phyloP scores from a whole-genome alignment of 2,888 invertebrate species.

The Noctua comes region DNA sequence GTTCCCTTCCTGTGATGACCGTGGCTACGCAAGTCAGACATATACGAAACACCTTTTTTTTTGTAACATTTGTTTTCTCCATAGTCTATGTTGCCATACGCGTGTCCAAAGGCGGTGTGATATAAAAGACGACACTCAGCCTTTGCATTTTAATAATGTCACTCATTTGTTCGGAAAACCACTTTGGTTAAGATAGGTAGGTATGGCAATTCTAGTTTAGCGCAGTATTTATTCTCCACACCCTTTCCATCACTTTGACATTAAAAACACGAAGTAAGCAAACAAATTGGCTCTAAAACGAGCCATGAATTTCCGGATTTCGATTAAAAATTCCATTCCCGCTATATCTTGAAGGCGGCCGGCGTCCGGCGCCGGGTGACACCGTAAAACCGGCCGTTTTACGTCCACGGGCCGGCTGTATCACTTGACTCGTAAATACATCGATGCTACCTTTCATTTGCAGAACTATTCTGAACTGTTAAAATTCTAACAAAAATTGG shows the following conservation, averaged over 20 bases:
- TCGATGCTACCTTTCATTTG: slow-evolving; percentile 66
- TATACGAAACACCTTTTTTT: neutral
- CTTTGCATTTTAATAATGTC: neutral
- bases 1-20: neutral
- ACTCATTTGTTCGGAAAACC: neutral
- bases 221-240: neutral
- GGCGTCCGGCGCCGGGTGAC: slow-evolving; percentile 38
- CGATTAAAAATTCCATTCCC: slow-evolving; percentile 43
- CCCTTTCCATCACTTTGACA: neutral
- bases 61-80: neutral
- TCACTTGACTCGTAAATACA: slow-evolving; percentile 73
- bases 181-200: neutral
- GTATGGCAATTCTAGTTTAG: neutral
- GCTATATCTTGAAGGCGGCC: slow-evolving; percentile 19
- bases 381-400: slow-evolving; percentile 64
- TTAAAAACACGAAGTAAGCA: slow-evolving; percentile 2
- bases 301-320: slow-evolving; percentile 20
- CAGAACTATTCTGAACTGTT: slow-evolving; percentile 62
- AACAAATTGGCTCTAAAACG: slow-evolving; percentile 4
- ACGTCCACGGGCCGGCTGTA: slow-evolving; percentile 59
- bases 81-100: neutral
- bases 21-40: no score
- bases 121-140: neutral
- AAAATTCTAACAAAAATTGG: neutral
- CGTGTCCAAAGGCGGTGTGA: neutral